A percentile compares a stretch with the other conserved stretches of the same genome.
phyloP scores from a whole-genome alignment of 2,888 invertebrate species.

The Trichopoda pennipes region DNA sequence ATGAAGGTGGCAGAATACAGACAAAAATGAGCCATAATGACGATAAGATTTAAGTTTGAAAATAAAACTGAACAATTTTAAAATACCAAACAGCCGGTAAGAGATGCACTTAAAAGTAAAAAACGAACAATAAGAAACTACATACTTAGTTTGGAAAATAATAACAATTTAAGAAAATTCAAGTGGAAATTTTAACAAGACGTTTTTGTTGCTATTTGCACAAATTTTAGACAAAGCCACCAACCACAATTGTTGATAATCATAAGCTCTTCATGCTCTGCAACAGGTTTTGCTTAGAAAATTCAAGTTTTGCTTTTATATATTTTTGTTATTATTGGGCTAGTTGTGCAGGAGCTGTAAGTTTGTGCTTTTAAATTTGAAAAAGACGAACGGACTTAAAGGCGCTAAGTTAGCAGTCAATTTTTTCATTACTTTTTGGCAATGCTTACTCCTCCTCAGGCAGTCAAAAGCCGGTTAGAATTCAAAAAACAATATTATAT shows the following conservation, averaged over 20 bases:
- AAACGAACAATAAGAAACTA: conserved; percentile 5
- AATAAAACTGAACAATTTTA: background rate
- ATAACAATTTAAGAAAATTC: conserved; percentile 18
- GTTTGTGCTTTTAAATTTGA: background rate
- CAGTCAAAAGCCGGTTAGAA: too few species aligned
- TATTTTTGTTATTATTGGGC: background rate
- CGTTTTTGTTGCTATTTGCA: background rate
- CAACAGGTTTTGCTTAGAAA: too few species aligned
- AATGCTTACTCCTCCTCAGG: too few species aligned
- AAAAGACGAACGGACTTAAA: background rate
- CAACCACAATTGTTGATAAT: conserved; percentile 1
- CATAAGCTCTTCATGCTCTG: background rate
- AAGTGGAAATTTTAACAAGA: background rate
- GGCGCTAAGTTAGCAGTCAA: too few species aligned
- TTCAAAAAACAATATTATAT: too few species aligned
- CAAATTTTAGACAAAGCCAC: background rate
- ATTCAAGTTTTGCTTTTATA: conserved; percentile 25
- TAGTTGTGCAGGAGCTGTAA: background rate
- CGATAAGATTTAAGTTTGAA: conserved; percentile 22
- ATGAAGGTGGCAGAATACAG: conserved; percentile 10
- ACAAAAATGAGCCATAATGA: conserved; percentile 38
- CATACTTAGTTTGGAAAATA: background rate
- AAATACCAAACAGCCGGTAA: conserved; percentile 50
- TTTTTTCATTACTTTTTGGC: too few species aligned
- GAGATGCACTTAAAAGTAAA: conserved; percentile 46